A percentile compares a stretch with the other conserved stretches of the same genome.
phyloP scores from a whole-genome alignment of 2,888 invertebrate genomes.

The Archips xylosteana region DNA sequence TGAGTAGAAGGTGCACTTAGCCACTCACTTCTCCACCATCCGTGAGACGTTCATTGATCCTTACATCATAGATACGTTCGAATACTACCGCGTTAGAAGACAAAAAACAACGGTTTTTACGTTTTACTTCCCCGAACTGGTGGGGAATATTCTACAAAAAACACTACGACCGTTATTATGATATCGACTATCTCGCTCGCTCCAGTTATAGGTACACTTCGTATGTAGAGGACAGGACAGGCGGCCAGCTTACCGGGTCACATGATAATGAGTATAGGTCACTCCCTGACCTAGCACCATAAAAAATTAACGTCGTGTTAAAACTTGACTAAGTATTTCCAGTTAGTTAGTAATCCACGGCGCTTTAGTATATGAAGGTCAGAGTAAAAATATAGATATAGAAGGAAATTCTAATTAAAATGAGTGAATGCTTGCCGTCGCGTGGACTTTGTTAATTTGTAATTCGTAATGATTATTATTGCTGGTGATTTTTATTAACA shows the following conservation, averaged over 20 bases:
- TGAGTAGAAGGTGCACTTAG: too few species aligned
- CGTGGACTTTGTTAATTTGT: too few species aligned
- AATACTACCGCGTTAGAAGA: slow-evolving; percentile 6
- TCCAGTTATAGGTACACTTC: slow-evolving; percentile 4
- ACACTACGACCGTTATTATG: neutral
- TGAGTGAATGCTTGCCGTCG: too few species aligned
- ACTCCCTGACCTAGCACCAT: slow-evolving; percentile 37
- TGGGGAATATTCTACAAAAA: neutral
- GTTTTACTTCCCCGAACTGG: slow-evolving; percentile 21
- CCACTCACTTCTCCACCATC: too few species aligned
- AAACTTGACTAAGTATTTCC: slow-evolving; percentile 32
- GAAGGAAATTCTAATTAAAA: too few species aligned
- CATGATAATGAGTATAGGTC: slow-evolving; percentile 34
- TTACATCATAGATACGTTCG: neutral
- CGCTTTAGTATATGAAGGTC: neutral
- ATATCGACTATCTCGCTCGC: slow-evolving; percentile 9
- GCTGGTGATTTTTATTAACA: neutral
- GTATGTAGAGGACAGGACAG: slow-evolving; percentile 21
- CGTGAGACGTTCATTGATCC: too few species aligned
- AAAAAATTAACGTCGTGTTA: slow-evolving; percentile 34
- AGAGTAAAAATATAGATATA: neutral
- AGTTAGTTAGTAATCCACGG: slow-evolving; percentile 12
- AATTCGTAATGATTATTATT: neutral
- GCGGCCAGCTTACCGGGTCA: slow-evolving; percentile 28
- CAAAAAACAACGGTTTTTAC: slow-evolving; percentile 26